Conservation (phyloP, 35 echinoderm and acorn worm species). For the Ophioderma brevispina region DNA sequence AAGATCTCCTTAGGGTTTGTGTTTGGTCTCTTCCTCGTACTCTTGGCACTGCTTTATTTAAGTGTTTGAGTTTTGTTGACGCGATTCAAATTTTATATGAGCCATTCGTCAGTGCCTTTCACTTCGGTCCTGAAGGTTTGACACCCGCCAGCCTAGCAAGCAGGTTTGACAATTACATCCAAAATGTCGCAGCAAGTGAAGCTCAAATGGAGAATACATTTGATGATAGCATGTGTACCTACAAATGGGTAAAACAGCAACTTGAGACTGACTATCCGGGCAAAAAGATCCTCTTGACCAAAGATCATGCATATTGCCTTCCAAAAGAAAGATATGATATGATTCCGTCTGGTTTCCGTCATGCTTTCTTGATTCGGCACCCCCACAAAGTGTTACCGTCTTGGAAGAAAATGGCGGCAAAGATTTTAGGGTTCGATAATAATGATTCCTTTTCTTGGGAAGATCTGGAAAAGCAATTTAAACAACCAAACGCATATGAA, state of each 20-base stretch:
- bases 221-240: background rate
- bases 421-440: background rate
- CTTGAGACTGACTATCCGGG: background rate
- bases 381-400: background rate
- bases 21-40: conserved; percentile 15
- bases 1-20: too few relatives aligned
- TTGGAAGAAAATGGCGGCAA: too few relatives aligned
- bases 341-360: background rate
- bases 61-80: conserved; percentile 19
- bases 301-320: background rate
- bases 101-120: background rate
- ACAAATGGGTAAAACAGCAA: background rate
- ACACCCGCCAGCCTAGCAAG: background rate
- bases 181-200: background rate
- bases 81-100: conserved; percentile 7
- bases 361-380: background rate
- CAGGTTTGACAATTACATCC: background rate
- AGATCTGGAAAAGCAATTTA: background rate
- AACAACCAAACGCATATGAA: background rate
- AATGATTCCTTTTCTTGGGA: background rate
- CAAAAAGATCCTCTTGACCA: background rate
- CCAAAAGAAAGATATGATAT: background rate
- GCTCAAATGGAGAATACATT: background rate
- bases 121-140: background rate
- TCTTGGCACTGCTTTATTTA: background rate